Evolutionary conservation across 2,113 vertebrate genomes (phyloP).

Genomic region (Ochotona princeps): DNA sequence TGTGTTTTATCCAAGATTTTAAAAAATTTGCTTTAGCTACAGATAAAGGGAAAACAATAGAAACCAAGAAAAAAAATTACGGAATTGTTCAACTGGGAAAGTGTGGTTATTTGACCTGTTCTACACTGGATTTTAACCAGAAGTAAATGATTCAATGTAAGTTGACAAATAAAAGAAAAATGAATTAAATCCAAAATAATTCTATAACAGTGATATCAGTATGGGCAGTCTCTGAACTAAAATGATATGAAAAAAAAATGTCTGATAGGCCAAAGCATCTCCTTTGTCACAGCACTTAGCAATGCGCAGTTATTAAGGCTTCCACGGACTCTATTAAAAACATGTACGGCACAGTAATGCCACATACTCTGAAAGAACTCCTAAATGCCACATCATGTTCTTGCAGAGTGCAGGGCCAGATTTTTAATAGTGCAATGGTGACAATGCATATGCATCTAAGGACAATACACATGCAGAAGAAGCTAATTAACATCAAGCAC

Average conservation of each 20-base stretch:
- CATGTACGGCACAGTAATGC: conserved; percentile 29
- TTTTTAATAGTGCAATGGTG: conserved; percentile 83
- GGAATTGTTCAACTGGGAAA: background rate
- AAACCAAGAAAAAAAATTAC: background rate
- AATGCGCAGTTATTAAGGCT: conserved; percentile 29
- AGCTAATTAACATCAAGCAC: conserved; percentile 90
- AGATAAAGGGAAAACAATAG: background rate
- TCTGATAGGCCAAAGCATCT: background rate
- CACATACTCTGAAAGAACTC: conserved; percentile 52
- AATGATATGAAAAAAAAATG: too few species aligned
- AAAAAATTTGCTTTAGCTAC: background rate
- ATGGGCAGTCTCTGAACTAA: background rate
- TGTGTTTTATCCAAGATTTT: background rate
- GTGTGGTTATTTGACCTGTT: background rate
- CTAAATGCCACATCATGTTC: conserved; percentile 73
- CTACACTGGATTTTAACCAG: conserved; percentile 23
- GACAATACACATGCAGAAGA: conserved; percentile 84
- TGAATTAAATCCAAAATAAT: background rate
- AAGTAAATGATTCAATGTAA: background rate
- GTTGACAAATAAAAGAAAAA: background rate
- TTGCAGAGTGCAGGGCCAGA: conserved; percentile 70
- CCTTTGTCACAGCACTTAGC: background rate
- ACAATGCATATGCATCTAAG: conserved; percentile 80
- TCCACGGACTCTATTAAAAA: background rate
- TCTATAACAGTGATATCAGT: background rate